These are phyloP conservation scores for Oncopodura yosiiana DNA, from an alignment of 1,140 invertebrate genomes.

Conservation along the genomic window DNA sequence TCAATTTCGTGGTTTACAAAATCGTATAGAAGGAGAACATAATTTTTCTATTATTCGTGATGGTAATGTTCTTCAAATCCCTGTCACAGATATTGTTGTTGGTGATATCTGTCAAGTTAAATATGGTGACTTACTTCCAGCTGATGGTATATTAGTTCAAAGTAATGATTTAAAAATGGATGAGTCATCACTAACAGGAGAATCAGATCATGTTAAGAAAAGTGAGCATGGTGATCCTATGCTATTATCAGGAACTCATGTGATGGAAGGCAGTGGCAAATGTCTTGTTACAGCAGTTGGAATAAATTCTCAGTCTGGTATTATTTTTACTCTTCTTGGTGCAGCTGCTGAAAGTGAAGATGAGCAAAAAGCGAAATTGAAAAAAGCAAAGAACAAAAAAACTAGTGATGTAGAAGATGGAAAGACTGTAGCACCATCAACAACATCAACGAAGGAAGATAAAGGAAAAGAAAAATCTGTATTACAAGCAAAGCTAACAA, in stretches of 20 bases:
- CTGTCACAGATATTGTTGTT: conserved; percentile 55
- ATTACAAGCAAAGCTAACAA: conserved; percentile 55
- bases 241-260: conserved; percentile 55
- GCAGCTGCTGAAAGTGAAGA: conserved; percentile 41
- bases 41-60: conserved; percentile 55
- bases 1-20: conserved; percentile 57
- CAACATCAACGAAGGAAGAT: conserved; percentile 32
- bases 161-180: conserved; percentile 62
- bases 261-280: conserved; percentile 57
- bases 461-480: conserved; percentile 63
- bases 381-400: conserved; percentile 15
- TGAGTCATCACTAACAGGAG: conserved; percentile 61
- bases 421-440: conserved; percentile 8
- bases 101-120: conserved; percentile 57
- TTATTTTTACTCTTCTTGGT: conserved; percentile 54
- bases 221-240: conserved; percentile 51
- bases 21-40: conserved; percentile 58
- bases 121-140: conserved; percentile 56
- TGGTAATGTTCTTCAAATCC: conserved; percentile 49
- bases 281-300: conserved; percentile 57
- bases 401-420: conserved; percentile 32
- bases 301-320: conserved; percentile 54
- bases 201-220: conserved; percentile 63
- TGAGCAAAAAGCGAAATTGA: conserved; percentile 34
- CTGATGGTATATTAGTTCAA: conserved; percentile 60